Evolutionary conservation across 1,140 invertebrate genomes (phyloP), one percentile per base, ranked within the genome.

Genomic region (Drosophila sproati): DNA sequence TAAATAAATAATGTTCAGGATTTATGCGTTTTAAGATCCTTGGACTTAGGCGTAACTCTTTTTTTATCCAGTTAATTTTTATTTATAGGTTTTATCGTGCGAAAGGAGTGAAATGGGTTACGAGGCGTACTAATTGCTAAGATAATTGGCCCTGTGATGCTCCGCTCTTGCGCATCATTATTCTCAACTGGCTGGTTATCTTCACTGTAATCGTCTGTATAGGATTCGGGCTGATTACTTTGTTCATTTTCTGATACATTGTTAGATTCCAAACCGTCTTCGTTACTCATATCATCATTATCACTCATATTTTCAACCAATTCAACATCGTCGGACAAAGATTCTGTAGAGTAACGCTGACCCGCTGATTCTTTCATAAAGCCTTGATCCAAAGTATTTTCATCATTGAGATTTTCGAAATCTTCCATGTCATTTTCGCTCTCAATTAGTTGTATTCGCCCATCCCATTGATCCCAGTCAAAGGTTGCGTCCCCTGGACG

Each of bases 341-440:
- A 5, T 39, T 73, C 45, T 7, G 57, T 54, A n/a, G 54, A n/a
- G 6, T 73, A 73, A 4, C 52, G 4, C 2, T 47, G 20, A 20
- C 20, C 10, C 2, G n/a, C 5, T 20, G 32, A 12, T 20, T 51
- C 63, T 3, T 61, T 73, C 7, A 37, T 41, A 1, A 68, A 45
- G 43, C 48, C 66, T 35, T 47, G 37, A 78, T 64, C 93, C 91
- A 47, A 6, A 5, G 10, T 12, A 41, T 52, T 62, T 5, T 63
- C 59, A 7, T 75, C 73, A 41, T 12, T 52, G 2, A 7, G 10
- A 34, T 43, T 57, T 10, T 68, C 56, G 12, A 43, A 28, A n/a
- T 7, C 20, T 29, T 48, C 43, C 5, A 43, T 31, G 6, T 56
- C 50, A n/a, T 31, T 7, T 4, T 64, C 41, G 2, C 5, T 5